phyloP scores from a whole-genome alignment of 2,113 vertebrate species.

The Leiothrix lutea region DNA sequence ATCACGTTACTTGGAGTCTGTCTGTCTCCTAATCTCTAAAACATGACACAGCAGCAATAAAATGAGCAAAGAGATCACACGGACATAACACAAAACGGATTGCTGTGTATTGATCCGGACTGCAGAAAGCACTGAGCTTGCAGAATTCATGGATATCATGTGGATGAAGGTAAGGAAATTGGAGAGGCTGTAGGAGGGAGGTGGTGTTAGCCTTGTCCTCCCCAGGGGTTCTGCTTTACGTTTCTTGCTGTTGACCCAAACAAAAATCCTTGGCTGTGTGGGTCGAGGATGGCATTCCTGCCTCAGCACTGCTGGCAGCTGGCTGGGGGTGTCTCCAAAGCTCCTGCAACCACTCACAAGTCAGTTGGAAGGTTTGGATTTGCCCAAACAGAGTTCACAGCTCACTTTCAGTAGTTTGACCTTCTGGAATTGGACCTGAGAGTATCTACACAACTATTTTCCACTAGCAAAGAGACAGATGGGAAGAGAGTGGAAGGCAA shows the following conservation, averaged over 20 bases:
- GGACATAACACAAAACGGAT: background rate
- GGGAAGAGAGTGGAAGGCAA: background rate
- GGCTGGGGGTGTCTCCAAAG: background rate
- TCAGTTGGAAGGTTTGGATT: background rate
- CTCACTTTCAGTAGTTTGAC: background rate
- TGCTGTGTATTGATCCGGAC: background rate
- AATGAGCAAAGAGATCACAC: background rate
- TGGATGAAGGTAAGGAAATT: background rate
- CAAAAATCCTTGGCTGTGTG: rapidly evolving
- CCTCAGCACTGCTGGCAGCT: background rate
- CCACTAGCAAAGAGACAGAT: background rate
- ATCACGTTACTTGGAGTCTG: background rate
- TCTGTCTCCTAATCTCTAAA: background rate
- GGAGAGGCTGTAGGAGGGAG: background rate
- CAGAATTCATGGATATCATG: background rate
- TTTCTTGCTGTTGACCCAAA: background rate
- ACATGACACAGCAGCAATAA: background rate
- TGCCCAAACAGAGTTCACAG: background rate
- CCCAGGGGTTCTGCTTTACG: rapidly evolving
- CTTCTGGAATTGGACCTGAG: background rate
- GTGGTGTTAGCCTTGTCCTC: background rate
- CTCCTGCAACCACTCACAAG: background rate
- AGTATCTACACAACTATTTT: background rate
- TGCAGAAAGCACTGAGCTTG: background rate
- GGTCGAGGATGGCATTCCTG: background rate